Evolutionary conservation across 1,140 invertebrate species (phyloP), one percentile per base, ranked within the genome.

Genomic region (Pogonus chalceus): DNA sequence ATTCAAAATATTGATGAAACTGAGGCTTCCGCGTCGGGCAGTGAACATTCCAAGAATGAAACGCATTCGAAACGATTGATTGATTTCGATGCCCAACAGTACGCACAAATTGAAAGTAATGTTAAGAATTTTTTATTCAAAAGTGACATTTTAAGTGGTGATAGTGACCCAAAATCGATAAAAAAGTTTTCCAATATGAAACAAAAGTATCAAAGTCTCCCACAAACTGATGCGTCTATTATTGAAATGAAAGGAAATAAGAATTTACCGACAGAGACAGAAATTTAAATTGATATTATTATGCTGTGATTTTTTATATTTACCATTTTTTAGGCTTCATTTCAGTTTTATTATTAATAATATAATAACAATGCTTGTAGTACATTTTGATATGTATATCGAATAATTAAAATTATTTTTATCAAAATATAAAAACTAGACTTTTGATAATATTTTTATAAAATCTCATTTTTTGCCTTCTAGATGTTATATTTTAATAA

Each of bases 71-170:
- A 43, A 18, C 37, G 37, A 18, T 16, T 43, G 37, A 10, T 16
- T 12, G 37, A 43, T 18, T 43, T 43, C 18, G 37, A 35, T 56
- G 55, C 39, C 37, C 46, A 16, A 31, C 51, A 61, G 24, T 68
- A 67, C 49, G 62, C 61, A 1, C 65, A 68, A 56, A 67, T 68
- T 64, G 66, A 69, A 53, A 65, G 66, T 53, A 65, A 68, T 55
- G 68, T 69, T 9, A 68, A 67, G 48, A 60, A 62, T 23, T 68
- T 69, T 58, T 53, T 69, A 21, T 67, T 67, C 1, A 64, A 69
- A 54, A 67, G 58, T 49, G 64, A 43, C 18, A 4, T 43, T 12
- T 4, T 43, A 12, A 31, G n/a, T n/a, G n/a, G n/a, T n/a, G 26
- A 31, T 4, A 31, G 14, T 14, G 26, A 31, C 14, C 14, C 14